Conservation (phyloP, 2,797 vertebrate genomes). For the Cynopterus sphinx region DNA sequence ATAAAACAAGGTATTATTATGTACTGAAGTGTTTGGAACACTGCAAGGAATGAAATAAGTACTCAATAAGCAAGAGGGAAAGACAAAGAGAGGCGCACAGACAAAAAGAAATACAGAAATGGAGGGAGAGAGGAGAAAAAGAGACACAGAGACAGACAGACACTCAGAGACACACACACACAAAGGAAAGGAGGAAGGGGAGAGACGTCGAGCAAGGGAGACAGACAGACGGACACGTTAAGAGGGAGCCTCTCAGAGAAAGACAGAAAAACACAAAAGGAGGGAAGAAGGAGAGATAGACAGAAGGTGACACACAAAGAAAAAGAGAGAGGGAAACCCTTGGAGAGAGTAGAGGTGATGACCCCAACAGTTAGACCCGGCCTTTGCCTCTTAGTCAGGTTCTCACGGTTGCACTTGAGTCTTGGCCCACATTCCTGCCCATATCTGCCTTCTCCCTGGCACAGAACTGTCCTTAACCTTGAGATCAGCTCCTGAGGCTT, state of each 20-base stretch:
- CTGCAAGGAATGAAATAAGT: background rate
- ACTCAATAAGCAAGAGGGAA: background rate
- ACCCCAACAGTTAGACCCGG: fast-evolving
- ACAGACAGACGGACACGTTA: background rate
- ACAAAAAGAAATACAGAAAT: background rate
- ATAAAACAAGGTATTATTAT: background rate
- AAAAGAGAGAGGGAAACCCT: background rate
- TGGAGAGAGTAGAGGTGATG: fast-evolving
- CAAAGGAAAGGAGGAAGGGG: background rate
- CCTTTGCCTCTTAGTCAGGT: fast-evolving
- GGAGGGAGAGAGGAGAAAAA: background rate
- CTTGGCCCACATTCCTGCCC: background rate
- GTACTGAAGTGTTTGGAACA: background rate
- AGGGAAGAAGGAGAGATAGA: background rate
- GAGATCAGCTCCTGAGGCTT: background rate
- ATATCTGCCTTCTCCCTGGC: background rate
- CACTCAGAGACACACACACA: background rate
- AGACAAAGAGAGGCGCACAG: background rate
- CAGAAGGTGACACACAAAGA: background rate
- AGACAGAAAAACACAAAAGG: background rate
- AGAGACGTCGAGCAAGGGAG: background rate
- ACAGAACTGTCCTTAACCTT: slow-evolving; percentile 5
- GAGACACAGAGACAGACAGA: background rate
- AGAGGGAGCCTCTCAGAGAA: background rate
- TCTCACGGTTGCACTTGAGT: fast-evolving